These are phyloP conservation scores for Onchidella celtica DNA, from an alignment of 2,888 invertebrate species.

Conservation along the genomic window DNA sequence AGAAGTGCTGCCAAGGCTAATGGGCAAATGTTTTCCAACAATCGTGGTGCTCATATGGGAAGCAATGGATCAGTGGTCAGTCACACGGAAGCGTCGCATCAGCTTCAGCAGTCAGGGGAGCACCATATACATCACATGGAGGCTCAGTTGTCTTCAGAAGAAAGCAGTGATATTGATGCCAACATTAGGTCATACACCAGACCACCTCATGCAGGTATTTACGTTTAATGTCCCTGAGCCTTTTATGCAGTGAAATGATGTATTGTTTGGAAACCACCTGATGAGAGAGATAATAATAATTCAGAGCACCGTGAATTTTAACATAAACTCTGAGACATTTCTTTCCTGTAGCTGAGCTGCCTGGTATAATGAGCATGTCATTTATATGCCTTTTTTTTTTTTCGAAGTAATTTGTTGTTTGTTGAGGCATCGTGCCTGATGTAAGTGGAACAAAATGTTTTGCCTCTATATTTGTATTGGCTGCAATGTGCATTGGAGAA, in stretches of 20 bases:
- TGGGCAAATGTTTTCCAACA: slow-evolving; percentile 42
- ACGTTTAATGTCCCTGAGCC: not conserved
- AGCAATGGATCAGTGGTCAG: slow-evolving; percentile 40
- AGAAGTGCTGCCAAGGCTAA: slow-evolving; percentile 40
- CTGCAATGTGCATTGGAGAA: slow-evolving; percentile 39
- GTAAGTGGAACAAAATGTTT: not conserved
- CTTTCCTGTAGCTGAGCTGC: not conserved
- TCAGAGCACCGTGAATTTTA: not conserved
- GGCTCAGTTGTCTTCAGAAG: slow-evolving; percentile 68
- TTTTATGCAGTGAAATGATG: not conserved
- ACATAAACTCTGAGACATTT: not conserved
- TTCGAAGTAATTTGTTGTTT: slow-evolving; percentile 14
- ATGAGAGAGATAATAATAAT: no score
- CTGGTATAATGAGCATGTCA: slow-evolving; percentile 19
- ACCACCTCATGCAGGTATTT: slow-evolving; percentile 81
- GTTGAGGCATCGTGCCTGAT: slow-evolving; percentile 26
- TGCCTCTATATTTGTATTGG: not conserved
- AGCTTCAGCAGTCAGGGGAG: slow-evolving; percentile 23
- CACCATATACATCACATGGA: slow-evolving; percentile 61
- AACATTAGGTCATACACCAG: slow-evolving; percentile 79
- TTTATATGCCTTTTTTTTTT: not conserved
- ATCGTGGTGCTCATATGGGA: slow-evolving; percentile 33
- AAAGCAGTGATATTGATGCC: slow-evolving; percentile 71
- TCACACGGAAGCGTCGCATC: slow-evolving; percentile 11
- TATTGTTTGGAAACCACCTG: not conserved